A percentile compares a stretch with the other conserved stretches of the same genome.
phyloP scores from a whole-genome alignment of 2,797 vertebrate species.

The Coregonus sp. region DNA sequence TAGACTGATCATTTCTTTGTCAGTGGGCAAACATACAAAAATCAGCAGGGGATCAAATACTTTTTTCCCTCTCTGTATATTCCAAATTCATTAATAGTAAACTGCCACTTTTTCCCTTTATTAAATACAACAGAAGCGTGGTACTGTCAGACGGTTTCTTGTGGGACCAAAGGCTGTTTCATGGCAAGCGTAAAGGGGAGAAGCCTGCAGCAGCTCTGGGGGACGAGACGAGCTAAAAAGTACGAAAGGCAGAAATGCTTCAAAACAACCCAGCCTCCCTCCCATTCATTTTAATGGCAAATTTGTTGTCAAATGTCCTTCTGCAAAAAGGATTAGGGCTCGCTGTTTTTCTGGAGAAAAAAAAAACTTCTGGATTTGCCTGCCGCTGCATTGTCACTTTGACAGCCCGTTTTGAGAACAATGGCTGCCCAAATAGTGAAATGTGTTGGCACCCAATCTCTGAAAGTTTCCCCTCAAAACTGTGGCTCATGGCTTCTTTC shows the following conservation, averaged over 20 bases:
- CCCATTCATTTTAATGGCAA: conserved; percentile 82
- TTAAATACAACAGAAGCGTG: conserved; percentile 78
- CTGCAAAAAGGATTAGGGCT: conserved; percentile 76
- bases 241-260: conserved; percentile 63
- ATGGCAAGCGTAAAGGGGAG: conserved; percentile 62
- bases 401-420: conserved; percentile 78
- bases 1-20: too few relatives aligned
- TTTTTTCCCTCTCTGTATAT: conserved; percentile 37
- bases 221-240: conserved; percentile 65
- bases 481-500: conserved; percentile 48
- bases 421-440: conserved; percentile 77
- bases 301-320: conserved; percentile 80
- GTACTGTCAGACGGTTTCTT: conserved; percentile 71
- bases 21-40: too few relatives aligned
- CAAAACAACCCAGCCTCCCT: conserved; percentile 62
- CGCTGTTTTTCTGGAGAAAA: conserved; percentile 70
- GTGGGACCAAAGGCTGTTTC: conserved; percentile 75
- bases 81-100: conserved; percentile 81
- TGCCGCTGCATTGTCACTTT: conserved; percentile 75
- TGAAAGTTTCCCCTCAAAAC: conserved; percentile 71
- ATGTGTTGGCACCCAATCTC: conserved; percentile 76
- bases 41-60: too few relatives aligned
- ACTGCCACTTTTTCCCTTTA: conserved; percentile 81
- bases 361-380: conserved; percentile 78
- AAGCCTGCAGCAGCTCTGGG: conserved; percentile 62